Conservation (phyloP, 1,140 invertebrate species). For the Cecropterus lyciades region DNA sequence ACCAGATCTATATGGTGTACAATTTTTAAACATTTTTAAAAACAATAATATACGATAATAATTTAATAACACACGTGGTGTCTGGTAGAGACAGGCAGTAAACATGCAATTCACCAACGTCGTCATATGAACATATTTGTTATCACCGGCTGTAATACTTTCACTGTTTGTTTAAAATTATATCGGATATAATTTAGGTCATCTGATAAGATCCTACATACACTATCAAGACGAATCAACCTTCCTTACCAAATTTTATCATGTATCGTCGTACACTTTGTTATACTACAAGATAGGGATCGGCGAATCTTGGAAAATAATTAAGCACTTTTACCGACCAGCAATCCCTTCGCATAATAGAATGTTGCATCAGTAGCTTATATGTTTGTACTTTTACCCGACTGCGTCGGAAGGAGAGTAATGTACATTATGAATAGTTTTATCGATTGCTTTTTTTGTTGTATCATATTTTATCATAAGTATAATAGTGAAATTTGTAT, state of each 20-base stretch:
- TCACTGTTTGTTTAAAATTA: slow-evolving; percentile 31
- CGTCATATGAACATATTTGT: slow-evolving; percentile 6
- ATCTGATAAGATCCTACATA: slow-evolving; percentile 41
- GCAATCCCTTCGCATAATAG: too few species aligned
- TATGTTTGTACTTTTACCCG: too few species aligned
- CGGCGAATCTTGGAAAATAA: background rate
- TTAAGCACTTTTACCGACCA: background rate
- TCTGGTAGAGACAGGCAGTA: background rate
- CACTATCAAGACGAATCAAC: slow-evolving; percentile 40
- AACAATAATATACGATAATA: too few species aligned
- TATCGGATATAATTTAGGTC: slow-evolving; percentile 39
- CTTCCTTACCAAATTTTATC: slow-evolving; percentile 38
- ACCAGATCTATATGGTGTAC: too few species aligned
- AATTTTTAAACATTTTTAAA: too few species aligned
- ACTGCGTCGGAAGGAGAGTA: too few species aligned
- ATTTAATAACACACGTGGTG: background rate
- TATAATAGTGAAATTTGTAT: too few species aligned
- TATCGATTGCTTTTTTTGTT: too few species aligned
- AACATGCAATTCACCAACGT: slow-evolving; percentile 1
- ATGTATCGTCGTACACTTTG: slow-evolving; percentile 20
- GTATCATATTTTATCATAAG: too few species aligned
- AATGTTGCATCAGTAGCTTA: too few species aligned
- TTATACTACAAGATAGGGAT: slow-evolving; percentile 7
- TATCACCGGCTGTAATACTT: slow-evolving; percentile 18
- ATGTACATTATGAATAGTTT: too few species aligned